These are phyloP conservation scores for Sebastes fasciatus DNA, from an alignment of 2,113 vertebrate genomes.

Conservation along the genomic window DNA sequence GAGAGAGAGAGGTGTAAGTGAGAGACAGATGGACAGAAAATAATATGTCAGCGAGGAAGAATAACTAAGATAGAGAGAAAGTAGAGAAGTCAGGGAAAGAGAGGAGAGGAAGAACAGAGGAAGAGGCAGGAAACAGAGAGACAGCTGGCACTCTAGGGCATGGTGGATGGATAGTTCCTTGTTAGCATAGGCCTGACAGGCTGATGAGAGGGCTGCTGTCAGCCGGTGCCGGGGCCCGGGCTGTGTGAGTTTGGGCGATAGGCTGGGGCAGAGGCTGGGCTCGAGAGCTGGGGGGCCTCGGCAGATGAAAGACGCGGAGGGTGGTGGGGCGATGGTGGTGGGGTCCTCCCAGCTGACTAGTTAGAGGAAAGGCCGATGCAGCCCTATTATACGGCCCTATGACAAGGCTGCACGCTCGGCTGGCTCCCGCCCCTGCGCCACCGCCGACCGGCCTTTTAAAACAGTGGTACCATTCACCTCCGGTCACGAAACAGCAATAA, in stretches of 20 bases:
- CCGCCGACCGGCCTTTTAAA: slow-evolving; percentile 73
- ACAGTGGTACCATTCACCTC: slow-evolving; percentile 89
- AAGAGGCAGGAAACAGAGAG: slow-evolving; percentile 82
- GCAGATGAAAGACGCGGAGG: slow-evolving; percentile 76
- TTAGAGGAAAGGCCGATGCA: slow-evolving; percentile 91
- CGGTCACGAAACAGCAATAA: slow-evolving; percentile 94
- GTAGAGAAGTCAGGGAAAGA: slow-evolving; percentile 47
- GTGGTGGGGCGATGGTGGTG: slow-evolving; percentile 75
- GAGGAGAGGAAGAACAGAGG: slow-evolving; percentile 64
- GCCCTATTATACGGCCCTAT: slow-evolving; percentile 93
- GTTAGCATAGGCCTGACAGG: slow-evolving; percentile 97
- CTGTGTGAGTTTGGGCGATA: slow-evolving; percentile 65
- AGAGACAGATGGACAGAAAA: slow-evolving; percentile 74
- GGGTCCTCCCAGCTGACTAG: slow-evolving; percentile 95
- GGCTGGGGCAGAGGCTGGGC: slow-evolving; percentile 75
- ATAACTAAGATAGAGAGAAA: slow-evolving; percentile 63
- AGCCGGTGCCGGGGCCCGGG: slow-evolving; percentile 83
- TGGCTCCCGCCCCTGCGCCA: slow-evolving; percentile 88
- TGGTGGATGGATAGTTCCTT: slow-evolving; percentile 87
- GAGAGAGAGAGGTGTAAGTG: slow-evolving; percentile 55
- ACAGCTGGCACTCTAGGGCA: slow-evolving; percentile 86
- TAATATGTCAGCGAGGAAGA: slow-evolving; percentile 69
- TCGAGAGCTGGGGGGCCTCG: slow-evolving; percentile 68
- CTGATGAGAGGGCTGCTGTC: slow-evolving; percentile 96
- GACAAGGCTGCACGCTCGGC: slow-evolving; percentile 94